Evolutionary conservation across 2,797 vertebrate genomes (phyloP).

Genomic region (Okamejei kenojei): DNA sequence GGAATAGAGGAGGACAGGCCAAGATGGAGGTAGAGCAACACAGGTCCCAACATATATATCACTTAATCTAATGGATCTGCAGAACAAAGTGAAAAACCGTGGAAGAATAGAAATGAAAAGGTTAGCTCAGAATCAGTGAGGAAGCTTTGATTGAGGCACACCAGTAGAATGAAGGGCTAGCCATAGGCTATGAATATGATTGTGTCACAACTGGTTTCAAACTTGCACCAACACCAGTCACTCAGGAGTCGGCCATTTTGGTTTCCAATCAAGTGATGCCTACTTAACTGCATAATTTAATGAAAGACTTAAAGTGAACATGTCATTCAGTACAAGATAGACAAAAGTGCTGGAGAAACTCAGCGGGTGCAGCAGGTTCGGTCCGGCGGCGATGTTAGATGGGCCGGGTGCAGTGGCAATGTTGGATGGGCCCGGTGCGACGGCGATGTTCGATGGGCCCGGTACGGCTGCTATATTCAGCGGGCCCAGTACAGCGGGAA

Average conservation of each 20-base stretch:
- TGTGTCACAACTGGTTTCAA: not conserved
- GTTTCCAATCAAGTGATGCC: not conserved
- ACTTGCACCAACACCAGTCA: not conserved
- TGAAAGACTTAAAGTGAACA: not conserved
- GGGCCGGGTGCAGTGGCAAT: too few relatives aligned
- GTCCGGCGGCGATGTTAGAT: too few relatives aligned
- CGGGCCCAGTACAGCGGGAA: too few relatives aligned
- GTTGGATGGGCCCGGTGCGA: too few relatives aligned
- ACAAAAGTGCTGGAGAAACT: too few relatives aligned
- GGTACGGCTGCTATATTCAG: too few relatives aligned
- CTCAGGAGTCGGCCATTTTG: not conserved
- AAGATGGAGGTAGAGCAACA: not conserved
- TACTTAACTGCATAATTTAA: not conserved
- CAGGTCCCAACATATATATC: not conserved
- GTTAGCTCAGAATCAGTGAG: not conserved
- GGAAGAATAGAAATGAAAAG: not conserved
- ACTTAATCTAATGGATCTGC: not conserved
- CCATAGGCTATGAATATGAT: not conserved
- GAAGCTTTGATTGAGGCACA: not conserved
- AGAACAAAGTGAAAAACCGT: not conserved
- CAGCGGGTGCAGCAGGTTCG: too few relatives aligned
- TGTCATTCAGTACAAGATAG: not conserved
- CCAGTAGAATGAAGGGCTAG: not conserved
- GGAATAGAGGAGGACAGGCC: not conserved
- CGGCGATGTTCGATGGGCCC: too few relatives aligned